A percentile compares a stretch with the other conserved stretches of the same genome.
These are phyloP conservation scores for Drosophila meridionalis DNA, from an alignment of 2,888 invertebrate species.

Conservation along the genomic window DNA sequence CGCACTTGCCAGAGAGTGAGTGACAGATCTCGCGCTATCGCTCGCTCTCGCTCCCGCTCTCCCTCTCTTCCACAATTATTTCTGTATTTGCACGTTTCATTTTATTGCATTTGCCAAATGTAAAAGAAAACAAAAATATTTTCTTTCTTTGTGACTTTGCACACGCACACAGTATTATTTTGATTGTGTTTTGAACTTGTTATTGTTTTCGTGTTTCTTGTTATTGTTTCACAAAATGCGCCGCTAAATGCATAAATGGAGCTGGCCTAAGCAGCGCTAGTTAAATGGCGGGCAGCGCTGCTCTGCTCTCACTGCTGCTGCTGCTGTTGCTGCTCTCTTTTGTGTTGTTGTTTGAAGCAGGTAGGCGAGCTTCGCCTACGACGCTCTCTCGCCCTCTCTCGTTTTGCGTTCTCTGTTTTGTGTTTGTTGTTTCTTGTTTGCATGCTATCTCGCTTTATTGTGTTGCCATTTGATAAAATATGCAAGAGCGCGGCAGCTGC, in stretches of 20 bases:
- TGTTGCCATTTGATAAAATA: slow-evolving; percentile 41
- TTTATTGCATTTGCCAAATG: slow-evolving; percentile 48
- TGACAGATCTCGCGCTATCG: background rate
- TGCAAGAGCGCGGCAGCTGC: slow-evolving; percentile 33
- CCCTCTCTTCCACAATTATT: slow-evolving; percentile 33
- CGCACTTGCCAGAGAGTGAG: slow-evolving; percentile 1
- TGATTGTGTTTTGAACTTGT: slow-evolving; percentile 15
- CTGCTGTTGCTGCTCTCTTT: slow-evolving; percentile 3
- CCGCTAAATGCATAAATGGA: slow-evolving; percentile 40
- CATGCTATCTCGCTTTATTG: slow-evolving; percentile 45
- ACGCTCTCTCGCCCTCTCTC: slow-evolving; percentile 4
- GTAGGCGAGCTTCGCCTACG: background rate
- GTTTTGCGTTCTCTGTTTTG: background rate
- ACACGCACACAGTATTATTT: slow-evolving; percentile 6
- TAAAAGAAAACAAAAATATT: slow-evolving; percentile 45
- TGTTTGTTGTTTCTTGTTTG: slow-evolving; percentile 32
- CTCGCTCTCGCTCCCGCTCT: background rate
- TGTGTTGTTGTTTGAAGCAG: background rate
- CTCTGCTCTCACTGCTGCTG: background rate
- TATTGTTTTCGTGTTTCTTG: slow-evolving; percentile 13
- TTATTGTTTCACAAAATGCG: slow-evolving; percentile 60
- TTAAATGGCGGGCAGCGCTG: slow-evolving; percentile 55
- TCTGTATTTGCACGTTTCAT: slow-evolving; percentile 62
- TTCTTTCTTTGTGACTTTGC: slow-evolving; percentile 11
- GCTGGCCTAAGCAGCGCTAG: slow-evolving; percentile 54